These are phyloP conservation scores for Zapornia atra DNA, from an alignment of 2,113 vertebrate species.

Conservation along the genomic window DNA sequence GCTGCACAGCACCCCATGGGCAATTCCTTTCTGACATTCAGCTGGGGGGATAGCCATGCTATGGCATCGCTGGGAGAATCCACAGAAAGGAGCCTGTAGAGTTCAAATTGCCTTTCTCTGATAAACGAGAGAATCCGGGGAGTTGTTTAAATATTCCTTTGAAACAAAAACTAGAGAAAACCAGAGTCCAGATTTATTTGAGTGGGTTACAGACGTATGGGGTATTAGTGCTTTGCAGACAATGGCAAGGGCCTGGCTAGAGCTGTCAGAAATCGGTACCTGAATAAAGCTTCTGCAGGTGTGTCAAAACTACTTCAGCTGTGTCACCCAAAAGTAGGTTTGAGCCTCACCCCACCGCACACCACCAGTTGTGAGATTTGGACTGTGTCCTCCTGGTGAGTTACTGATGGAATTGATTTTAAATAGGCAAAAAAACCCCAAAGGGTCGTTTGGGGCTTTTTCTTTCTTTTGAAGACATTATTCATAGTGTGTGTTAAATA, in stretches of 20 bases:
- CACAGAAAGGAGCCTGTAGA: not conserved
- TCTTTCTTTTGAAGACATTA: not conserved
- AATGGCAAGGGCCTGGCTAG: rapidly evolving
- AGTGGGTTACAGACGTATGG: rapidly evolving
- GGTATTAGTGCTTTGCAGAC: not conserved
- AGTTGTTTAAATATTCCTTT: not conserved
- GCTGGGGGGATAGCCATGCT: rapidly evolving
- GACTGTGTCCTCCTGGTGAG: not conserved
- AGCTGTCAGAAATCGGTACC: not conserved
- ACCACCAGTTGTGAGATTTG: not conserved
- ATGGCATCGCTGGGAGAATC: rapidly evolving
- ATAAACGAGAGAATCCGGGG: not conserved
- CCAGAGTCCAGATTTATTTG: not conserved
- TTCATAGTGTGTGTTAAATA: not conserved
- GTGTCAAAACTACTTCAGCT: not conserved
- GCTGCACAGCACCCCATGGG: rapidly evolving
- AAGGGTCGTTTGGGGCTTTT: too few relatives aligned
- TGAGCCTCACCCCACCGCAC: too few relatives aligned
- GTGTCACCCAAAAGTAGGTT: not conserved
- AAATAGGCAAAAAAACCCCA: not conserved
- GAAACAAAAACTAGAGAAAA: not conserved
- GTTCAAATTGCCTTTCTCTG: not conserved
- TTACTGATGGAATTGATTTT: not conserved
- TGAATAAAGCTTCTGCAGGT: not conserved
- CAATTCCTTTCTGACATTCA: rapidly evolving